Percentiles rank a stretch among this genome's conserved stretches.
Evolutionary conservation across 2,113 vertebrate species (phyloP).

Genomic region (Hipposideros armiger): DNA sequence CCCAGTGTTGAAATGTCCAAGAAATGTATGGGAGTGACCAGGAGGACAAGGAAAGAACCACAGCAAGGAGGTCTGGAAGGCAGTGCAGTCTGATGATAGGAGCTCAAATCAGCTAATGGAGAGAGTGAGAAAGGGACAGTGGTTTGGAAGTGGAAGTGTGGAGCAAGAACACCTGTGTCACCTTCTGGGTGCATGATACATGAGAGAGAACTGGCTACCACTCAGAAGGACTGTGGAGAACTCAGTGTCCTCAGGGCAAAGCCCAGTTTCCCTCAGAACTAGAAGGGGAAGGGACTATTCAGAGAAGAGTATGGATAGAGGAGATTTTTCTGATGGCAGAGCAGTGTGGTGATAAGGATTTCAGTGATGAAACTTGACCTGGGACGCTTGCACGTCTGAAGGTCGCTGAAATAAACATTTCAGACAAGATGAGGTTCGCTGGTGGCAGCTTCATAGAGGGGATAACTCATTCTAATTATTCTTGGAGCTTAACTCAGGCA

Average conservation of each 20-base stretch:
- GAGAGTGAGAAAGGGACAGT: not conserved
- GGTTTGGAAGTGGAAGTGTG: not conserved
- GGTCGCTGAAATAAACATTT: not conserved
- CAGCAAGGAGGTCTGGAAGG: not conserved
- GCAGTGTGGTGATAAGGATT: not conserved
- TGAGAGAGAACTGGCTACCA: not conserved
- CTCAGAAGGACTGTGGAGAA: not conserved
- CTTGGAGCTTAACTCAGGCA: not conserved
- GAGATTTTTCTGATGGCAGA: not conserved
- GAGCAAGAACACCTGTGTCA: not conserved
- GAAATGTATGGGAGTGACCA: not conserved
- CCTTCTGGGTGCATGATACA: not conserved
- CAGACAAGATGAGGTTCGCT: not conserved
- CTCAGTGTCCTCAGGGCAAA: not conserved
- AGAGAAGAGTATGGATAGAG: not conserved
- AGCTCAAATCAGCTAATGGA: not conserved
- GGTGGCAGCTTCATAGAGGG: not conserved
- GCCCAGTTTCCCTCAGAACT: not conserved
- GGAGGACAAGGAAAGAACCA: not conserved
- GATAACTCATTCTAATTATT: conserved; percentile 20
- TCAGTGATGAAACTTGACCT: not conserved
- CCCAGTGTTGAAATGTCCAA: not conserved
- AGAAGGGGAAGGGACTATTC: not conserved
- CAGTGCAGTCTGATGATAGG: not conserved
- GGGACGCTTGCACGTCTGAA: not conserved